Conservation (phyloP, 2,888 invertebrate species). For the Bembecia ichneumoniformis region DNA sequence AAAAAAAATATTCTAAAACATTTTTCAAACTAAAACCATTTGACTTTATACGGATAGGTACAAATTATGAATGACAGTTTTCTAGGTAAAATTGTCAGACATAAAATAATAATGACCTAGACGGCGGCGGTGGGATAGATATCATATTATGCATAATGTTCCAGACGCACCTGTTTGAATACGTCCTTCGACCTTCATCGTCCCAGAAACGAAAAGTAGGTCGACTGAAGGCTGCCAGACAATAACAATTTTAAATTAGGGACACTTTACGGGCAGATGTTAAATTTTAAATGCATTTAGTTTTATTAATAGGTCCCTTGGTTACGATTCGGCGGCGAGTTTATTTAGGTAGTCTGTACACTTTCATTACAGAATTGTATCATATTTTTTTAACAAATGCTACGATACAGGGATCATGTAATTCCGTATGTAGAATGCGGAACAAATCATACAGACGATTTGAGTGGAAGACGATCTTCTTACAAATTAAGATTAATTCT, state of each 20-base stretch:
- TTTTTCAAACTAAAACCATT: too few relatives aligned
- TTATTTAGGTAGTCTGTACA: conserved; percentile 15
- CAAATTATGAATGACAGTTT: too few relatives aligned
- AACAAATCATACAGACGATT: too few relatives aligned
- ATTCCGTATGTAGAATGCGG: too few relatives aligned
- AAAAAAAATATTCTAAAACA: too few relatives aligned
- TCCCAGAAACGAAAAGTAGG: conserved; percentile 59
- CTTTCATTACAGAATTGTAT: background rate
- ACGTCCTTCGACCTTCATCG: conserved; percentile 58
- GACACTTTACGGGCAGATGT: conserved; percentile 33
- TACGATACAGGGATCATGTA: too few relatives aligned
- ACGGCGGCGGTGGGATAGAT: conserved; percentile 39
- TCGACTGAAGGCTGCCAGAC: conserved; percentile 59
- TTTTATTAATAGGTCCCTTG: conserved; percentile 17
- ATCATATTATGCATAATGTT: conserved; percentile 51
- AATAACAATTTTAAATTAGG: conserved; percentile 68
- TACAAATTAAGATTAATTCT: too few relatives aligned
- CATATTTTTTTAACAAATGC: too few relatives aligned
- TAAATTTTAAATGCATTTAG: conserved; percentile 35
- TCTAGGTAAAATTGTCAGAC: too few relatives aligned
- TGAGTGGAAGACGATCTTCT: too few relatives aligned
- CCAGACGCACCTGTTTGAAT: conserved; percentile 51
- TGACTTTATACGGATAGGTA: too few relatives aligned
- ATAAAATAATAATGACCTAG: conserved; percentile 36
- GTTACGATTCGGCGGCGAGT: conserved; percentile 8